Evolutionary conservation across 1,140 invertebrate species (phyloP), one percentile per base, ranked within the genome.

Genomic region (Calycopis cecrops): DNA sequence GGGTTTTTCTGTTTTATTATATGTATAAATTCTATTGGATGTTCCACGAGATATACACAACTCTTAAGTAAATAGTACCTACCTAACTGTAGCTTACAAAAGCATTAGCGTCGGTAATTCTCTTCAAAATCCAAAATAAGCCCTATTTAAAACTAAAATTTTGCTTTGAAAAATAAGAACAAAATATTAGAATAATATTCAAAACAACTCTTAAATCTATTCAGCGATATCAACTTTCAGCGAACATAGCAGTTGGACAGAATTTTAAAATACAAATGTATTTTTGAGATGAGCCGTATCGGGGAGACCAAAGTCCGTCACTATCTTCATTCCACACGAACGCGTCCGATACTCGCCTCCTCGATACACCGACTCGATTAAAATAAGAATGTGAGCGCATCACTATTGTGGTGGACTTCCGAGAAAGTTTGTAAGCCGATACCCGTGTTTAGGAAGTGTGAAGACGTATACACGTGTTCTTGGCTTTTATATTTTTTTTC

Each of bases 281-380:
- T 76, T 76, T 73, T 76, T 69, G 65, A 65, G 63, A 59, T 60
- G 57, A 57, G 58, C 60, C 64, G 63, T 73, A 72, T 76, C 73
- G 73, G 55, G 60, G 66, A 61, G 67, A 63, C 71, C 76, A 73
- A 62, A 66, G 81, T 76, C 75, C 78, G 73, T 78, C 77, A 78
- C 76, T 86, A 86, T 86, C 83, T 73, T 59, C 60, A 67, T 86
- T 84, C 80, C 76, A 68, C 83, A 86, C 83, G 83, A 72, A 62
- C 70, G 80, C 67, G 59, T 56, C 57, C 70, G 72, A 72, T 74
- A 70, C 71, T 77, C 70, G 69, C 67, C 65, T 71, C 62, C 68
- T 67, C 75, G 77, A 79, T 80, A 74, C 70, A 72, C 68, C 65
- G 63, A 71, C 68, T 79, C 76, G 77, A 81, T 79, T 79, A 78